Base-by-base conservation (phyloP, 2,888 invertebrate genomes). In the Coenonympha arcania region DNA sequence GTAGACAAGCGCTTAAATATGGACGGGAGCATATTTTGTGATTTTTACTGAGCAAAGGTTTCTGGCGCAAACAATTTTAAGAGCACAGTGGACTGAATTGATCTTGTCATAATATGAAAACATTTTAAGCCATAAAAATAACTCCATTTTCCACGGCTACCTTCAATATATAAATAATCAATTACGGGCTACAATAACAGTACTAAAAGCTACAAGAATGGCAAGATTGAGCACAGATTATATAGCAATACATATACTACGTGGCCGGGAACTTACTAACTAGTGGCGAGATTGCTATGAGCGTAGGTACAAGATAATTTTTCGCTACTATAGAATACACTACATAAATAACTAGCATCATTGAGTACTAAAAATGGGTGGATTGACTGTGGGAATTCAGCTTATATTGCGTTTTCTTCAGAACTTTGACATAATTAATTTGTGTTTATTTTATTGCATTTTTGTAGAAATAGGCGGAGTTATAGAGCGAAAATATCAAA, bases 211-310 rank as follows among this genome's bases (percentile, higher is more conserved):
- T 45, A 45, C 26, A 33, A 44, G 45, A n/a, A 52, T 55, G 58
- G 60, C 63, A 63, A 66, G 57, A 64, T 66, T 68, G 66, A 69
- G 67, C 65, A 61, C 54, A 50, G 59, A 63, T 57, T 65, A 44
- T 16, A 44, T 24, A 62, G 60, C 62, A 48, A 59, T 58, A 56
- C 52, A 50, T 54, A 45, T 54, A 45, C 54, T 64, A 66, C 53
- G 58, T 66, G 66, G 65, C 66, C 61, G 61, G 61, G 60, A 56
- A 65, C 62, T 62, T 68, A 66, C 58, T 48, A 57, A 58, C 64
- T 66, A 59, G 53, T 76, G 76, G 77, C 76, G 72, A 74, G 73
- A 69, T 63, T 68, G 58, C 61, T 60, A 64, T 70, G 71, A 73
- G 75, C 74, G 63, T 61, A n/a, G n/a, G n/a, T n/a, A 57, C 59